phyloP scores from a whole-genome alignment of 1,140 invertebrate species.

The Procambarus clarkii region DNA sequence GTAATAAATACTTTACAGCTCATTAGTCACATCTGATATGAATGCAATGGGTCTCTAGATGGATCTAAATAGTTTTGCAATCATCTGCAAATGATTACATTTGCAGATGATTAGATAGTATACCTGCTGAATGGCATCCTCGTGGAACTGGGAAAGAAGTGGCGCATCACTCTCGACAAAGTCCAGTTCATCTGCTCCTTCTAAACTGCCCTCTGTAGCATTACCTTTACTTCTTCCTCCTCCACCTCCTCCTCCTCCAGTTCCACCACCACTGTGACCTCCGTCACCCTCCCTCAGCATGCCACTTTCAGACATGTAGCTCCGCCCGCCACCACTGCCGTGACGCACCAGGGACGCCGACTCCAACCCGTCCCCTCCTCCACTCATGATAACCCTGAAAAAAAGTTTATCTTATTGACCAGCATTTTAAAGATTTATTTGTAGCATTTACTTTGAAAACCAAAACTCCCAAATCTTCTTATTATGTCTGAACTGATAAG shows the following conservation, averaged over 20 bases:
- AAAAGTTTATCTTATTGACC: neutral
- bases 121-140: slow-evolving; percentile 84
- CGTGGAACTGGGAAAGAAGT: slow-evolving; percentile 84
- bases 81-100: no score
- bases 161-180: slow-evolving; percentile 77
- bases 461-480: no score
- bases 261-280: slow-evolving; percentile 6
- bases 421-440: no score
- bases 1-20: no score
- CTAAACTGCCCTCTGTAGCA: neutral
- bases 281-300: slow-evolving; percentile 31
- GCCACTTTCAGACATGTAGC: slow-evolving; percentile 73
- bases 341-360: slow-evolving; percentile 73
- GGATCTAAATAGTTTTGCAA: no score
- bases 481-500: no score
- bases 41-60: no score
- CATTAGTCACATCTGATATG: no score
- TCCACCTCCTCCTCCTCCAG: neutral
- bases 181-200: slow-evolving; percentile 71
- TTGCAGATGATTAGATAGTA: neutral
- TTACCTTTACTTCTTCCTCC: slow-evolving; percentile 14
- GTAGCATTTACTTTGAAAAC: no score
- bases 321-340: slow-evolving; percentile 62
- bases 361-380: slow-evolving; percentile 70
- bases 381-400: slow-evolving; percentile 59